Evolutionary conservation across 2,888 invertebrate genomes (phyloP), one percentile per base, ranked within the genome.

Genomic region (Caenorhabditis japonica): DNA sequence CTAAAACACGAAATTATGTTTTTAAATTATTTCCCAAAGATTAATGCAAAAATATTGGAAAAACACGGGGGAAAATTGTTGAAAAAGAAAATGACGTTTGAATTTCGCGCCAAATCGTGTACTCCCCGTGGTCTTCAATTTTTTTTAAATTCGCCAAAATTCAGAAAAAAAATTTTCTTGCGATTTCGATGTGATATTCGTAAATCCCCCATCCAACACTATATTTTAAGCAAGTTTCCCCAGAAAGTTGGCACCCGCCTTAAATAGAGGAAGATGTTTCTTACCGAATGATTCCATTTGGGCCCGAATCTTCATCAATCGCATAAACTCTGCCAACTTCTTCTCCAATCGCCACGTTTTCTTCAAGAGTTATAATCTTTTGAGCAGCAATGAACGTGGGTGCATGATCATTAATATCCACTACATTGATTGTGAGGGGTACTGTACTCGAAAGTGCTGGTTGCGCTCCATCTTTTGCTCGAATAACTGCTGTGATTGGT

Each of bases 381-480:
- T 94, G 91, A 0, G 93, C 93, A 0, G 94, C 93, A 88, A 95
- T 94, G 90, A 97, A 97, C 25, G 93, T 90, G 0, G 95, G 95
- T 0, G 93, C 81, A 55, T 97, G 96, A 89, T 97, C 97, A 87
- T 99, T 97, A 0, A 95, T 92, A 88, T 99, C 97, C 71, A 92
- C 91, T 0, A 99, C 93, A 88, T 93, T 93, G 0, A 99, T 92
- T 58, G 95, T 90, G n/a, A 97, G 90, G 85, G 94, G 94, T 0
- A 96, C 96, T 0, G 95, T 96, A 88, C 97, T 97, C 0, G 95
- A 95, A 21, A 94, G 91, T 0, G 94, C 93, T 0, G 97, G 95
- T 85, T 93, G 93, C 2, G 97, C 97, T 4, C 94, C 94, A 87
- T 99, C 97, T 90, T 96, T 95, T 0, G 97, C 97, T 74, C 97